Percentiles rank a stretch among this genome's conserved stretches.
phyloP scores from a whole-genome alignment of 2,113 vertebrate genomes.

The Canis aureus region DNA sequence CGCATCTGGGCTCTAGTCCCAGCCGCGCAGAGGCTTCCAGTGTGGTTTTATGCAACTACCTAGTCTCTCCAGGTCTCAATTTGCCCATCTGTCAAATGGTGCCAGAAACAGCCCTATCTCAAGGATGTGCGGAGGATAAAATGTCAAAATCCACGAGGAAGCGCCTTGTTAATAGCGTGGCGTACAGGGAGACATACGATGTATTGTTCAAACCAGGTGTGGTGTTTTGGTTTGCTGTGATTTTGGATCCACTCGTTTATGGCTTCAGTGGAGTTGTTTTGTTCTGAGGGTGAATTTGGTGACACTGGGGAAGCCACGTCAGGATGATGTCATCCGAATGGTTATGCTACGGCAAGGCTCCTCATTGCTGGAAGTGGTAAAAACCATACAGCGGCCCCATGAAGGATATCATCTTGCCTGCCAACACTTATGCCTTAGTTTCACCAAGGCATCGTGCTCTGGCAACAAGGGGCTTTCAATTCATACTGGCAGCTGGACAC shows the following conservation, averaged over 20 bases:
- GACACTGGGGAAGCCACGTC: not conserved
- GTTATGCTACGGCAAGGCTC: not conserved
- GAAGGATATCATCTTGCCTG: not conserved
- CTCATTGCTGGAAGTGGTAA: not conserved
- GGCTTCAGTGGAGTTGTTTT: not conserved
- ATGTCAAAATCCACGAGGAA: not conserved
- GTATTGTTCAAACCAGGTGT: not conserved
- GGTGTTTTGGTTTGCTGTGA: not conserved
- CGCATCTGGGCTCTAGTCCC: not conserved
- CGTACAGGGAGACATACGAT: not conserved
- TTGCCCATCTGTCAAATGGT: not conserved
- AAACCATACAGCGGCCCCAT: not conserved
- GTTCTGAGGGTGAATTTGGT: not conserved
- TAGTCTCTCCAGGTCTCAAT: not conserved
- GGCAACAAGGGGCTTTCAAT: not conserved
- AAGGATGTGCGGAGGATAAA: not conserved
- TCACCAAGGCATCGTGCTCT: not conserved
- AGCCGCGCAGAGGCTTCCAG: rapidly evolving
- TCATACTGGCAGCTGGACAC: not conserved
- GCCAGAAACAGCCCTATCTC: not conserved
- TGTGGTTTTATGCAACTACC: not conserved
- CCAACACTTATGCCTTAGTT: not conserved
- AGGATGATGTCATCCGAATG: not conserved
- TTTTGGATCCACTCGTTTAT: not conserved
- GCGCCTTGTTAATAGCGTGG: not conserved